phyloP scores from a whole-genome alignment of 2,888 invertebrate species.

The Allophyes oxyacanthae region DNA sequence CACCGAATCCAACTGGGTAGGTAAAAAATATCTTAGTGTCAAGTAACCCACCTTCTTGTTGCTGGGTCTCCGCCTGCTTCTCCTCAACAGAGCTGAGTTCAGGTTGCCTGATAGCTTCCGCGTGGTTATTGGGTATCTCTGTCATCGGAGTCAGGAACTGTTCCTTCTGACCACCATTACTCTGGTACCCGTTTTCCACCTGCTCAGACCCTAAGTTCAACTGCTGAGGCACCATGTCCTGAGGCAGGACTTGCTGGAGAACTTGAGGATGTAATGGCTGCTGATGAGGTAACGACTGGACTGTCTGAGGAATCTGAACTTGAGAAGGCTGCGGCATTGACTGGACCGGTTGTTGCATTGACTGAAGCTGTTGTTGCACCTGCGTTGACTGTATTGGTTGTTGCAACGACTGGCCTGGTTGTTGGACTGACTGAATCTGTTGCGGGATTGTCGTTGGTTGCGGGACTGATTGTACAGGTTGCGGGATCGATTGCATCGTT shows the following conservation, averaged over 20 bases:
- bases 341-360: conserved; percentile 44
- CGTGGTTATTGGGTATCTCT: conserved; percentile 78
- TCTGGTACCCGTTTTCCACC: conserved; percentile 69
- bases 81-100: conserved; percentile 83
- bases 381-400: conserved; percentile 44
- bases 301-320: conserved; percentile 33
- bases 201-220: conserved; percentile 71
- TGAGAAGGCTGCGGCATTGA: conserved; percentile 32
- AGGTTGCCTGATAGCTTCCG: conserved; percentile 74
- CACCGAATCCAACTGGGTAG: too few species aligned
- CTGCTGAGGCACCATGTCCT: conserved; percentile 74
- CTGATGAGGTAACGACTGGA: conserved; percentile 32
- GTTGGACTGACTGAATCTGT: conserved; percentile 47
- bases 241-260: conserved; percentile 37
- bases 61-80: conserved; percentile 74
- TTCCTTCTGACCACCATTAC: conserved; percentile 76
- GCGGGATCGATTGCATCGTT: conserved; percentile 54
- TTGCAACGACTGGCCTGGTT: conserved; percentile 51
- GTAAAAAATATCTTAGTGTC: not conserved
- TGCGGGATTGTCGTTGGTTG: conserved; percentile 47
- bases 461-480: conserved; percentile 42
- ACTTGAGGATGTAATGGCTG: conserved; percentile 29
- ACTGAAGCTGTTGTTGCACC: conserved; percentile 35
- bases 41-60: conserved; percentile 73
- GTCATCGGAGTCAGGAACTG: conserved; percentile 85